Percentiles rank a stretch among this genome's conserved stretches.
Conservation (phyloP, 2,888 invertebrate species). For the Sphaerophoria taeniata region DNA sequence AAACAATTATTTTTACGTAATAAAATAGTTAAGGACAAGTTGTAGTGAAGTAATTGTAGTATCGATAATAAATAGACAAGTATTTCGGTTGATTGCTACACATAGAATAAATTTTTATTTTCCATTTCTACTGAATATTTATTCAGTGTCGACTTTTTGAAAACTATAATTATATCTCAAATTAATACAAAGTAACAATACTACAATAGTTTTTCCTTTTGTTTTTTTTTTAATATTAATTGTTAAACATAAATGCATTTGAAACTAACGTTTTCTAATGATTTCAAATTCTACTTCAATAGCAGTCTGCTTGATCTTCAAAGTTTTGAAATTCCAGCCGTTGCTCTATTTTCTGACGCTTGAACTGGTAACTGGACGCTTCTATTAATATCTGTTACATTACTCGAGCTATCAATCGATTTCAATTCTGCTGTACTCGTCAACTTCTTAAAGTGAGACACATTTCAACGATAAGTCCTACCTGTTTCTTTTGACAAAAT, state of each 20-base stretch:
- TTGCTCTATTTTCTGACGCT: not conserved
- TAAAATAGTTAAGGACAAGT: too few relatives aligned
- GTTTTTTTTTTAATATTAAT: not conserved
- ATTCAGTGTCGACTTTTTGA: too few relatives aligned
- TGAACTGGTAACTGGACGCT: not conserved
- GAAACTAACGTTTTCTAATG: not conserved
- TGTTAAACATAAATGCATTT: not conserved
- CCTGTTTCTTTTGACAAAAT: not conserved
- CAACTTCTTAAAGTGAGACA: not conserved
- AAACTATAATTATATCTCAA: not conserved
- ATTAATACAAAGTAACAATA: not conserved
- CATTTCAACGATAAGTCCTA: not conserved
- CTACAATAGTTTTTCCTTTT: slow-evolving; percentile 1
- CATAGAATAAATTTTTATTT: too few relatives aligned
- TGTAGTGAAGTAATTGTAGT: too few relatives aligned
- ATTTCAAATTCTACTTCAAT: slow-evolving; percentile 1
- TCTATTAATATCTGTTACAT: not conserved
- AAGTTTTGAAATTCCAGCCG: not conserved
- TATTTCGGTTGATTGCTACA: too few relatives aligned
- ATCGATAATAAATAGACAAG: too few relatives aligned
- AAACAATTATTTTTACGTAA: too few relatives aligned
- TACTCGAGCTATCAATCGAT: too few relatives aligned
- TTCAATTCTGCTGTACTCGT: not conserved
- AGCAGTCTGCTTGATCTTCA: not conserved
- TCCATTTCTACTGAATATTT: too few relatives aligned